phyloP scores from a whole-genome alignment of 2,888 invertebrate species.

The Pelosia muscerda region DNA sequence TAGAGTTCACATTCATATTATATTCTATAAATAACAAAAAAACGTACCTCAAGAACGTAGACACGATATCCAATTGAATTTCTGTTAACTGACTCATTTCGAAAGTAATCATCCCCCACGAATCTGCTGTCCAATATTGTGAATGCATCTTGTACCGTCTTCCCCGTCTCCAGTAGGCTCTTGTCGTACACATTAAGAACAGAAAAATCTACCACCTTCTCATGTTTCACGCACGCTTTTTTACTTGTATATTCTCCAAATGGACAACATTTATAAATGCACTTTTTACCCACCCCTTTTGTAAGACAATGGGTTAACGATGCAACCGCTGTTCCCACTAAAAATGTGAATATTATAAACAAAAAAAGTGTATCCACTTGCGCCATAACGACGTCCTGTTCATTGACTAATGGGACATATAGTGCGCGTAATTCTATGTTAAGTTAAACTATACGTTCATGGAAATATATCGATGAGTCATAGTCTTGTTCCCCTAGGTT shows the following conservation, averaged over 20 bases:
- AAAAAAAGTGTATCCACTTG: neutral
- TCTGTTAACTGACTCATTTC: neutral
- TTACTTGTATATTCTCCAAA: neutral
- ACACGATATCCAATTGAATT: neutral
- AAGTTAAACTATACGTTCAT: neutral
- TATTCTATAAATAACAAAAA: neutral
- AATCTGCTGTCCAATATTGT: conserved; percentile 12
- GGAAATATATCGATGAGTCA: neutral
- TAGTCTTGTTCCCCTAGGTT: neutral
- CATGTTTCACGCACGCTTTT: neutral
- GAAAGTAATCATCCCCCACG: neutral
- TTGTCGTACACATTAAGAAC: neutral
- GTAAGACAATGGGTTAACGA: neutral
- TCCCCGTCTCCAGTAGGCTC: neutral
- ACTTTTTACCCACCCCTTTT: neutral
- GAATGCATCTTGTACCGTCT: neutral
- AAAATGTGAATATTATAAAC: neutral
- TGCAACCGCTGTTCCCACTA: neutral
- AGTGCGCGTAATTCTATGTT: neutral
- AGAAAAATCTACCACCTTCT: neutral
- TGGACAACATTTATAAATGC: conserved; percentile 14
- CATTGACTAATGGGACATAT: neutral
- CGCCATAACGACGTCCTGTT: neutral
- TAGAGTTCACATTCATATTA: too few species aligned
- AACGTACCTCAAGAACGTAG: conserved; percentile 11